Evolutionary conservation across 2,888 invertebrate genomes (phyloP).

Genomic region (Camponotus fellah): DNA sequence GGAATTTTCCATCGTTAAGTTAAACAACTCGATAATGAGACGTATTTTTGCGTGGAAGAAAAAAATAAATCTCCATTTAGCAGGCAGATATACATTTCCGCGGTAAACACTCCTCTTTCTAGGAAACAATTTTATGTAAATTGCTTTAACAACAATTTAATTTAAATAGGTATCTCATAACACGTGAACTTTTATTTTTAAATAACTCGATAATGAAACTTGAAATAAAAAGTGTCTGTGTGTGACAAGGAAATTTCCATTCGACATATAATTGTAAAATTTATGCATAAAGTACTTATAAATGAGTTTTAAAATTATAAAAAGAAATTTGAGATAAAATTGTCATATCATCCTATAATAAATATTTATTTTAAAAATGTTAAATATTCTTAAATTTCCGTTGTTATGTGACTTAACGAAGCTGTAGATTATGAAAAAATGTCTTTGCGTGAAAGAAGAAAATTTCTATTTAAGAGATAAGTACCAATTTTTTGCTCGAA

Average conservation of each 20-base stretch:
- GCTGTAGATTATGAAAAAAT: slow-evolving; percentile 19
- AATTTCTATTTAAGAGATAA: slow-evolving; percentile 2
- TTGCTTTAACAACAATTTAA: slow-evolving; percentile 12
- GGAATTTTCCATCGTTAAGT: neutral
- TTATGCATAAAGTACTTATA: neutral
- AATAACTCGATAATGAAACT: slow-evolving; percentile 11
- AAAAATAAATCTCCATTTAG: slow-evolving; percentile 5
- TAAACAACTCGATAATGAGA: slow-evolving; percentile 4
- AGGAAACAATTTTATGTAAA: neutral
- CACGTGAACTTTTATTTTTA: slow-evolving; percentile 20
- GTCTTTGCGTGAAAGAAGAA: neutral
- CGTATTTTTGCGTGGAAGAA: neutral
- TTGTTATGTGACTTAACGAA: slow-evolving; percentile 1
- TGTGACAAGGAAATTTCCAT: slow-evolving; percentile 3
- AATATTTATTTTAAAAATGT: neutral
- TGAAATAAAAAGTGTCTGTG: slow-evolving; percentile 3
- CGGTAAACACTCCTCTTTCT: neutral
- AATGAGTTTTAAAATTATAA: neutral
- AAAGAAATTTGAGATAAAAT: neutral
- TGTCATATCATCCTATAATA: neutral
- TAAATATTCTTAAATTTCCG: neutral
- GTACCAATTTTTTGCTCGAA: slow-evolving; percentile 15
- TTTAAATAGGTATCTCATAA: neutral
- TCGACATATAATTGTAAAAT: neutral
- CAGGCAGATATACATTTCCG: slow-evolving; percentile 3